These are phyloP conservation scores for Lipophrys pholis DNA, from an alignment of 2,113 vertebrate species.

Conservation along the genomic window DNA sequence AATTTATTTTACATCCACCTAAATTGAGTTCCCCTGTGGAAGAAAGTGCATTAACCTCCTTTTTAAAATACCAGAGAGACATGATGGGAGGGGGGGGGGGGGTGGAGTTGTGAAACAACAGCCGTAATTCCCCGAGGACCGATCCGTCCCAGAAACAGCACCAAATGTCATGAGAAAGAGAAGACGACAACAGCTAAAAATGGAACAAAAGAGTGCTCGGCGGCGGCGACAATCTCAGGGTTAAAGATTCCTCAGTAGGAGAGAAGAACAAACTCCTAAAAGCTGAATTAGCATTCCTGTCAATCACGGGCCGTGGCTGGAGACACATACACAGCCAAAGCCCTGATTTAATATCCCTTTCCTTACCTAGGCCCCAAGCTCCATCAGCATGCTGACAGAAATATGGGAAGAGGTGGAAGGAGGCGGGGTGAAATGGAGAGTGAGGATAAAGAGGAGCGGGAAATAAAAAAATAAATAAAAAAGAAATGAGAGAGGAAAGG, in stretches of 20 bases:
- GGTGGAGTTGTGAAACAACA: constrained; percentile 32
- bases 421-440: background rate
- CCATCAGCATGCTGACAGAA: constrained; percentile 69
- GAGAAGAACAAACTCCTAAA: constrained; percentile 71
- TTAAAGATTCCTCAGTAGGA: constrained; percentile 67
- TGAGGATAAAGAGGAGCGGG: constrained; percentile 25
- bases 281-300: constrained; percentile 82
- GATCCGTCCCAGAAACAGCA: constrained; percentile 59
- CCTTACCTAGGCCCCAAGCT: constrained; percentile 69
- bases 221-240: constrained; percentile 55
- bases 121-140: constrained; percentile 53
- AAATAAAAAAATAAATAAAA: constrained; percentile 67
- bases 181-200: constrained; percentile 68
- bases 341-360: constrained; percentile 73
- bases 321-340: constrained; percentile 47
- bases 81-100: constrained; percentile 7
- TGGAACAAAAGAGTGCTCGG: constrained; percentile 68
- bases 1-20: constrained; percentile 28
- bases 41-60: constrained; percentile 49
- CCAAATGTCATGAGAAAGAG: constrained; percentile 78
- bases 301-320: constrained; percentile 63
- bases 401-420: constrained; percentile 51
- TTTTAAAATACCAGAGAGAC: constrained; percentile 46
- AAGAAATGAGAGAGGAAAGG: constrained; percentile 58
- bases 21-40: background rate